These are phyloP conservation scores for Chaenodraco wilsoni DNA, from an alignment of 2,797 vertebrate genomes.

Conservation along the genomic window DNA sequence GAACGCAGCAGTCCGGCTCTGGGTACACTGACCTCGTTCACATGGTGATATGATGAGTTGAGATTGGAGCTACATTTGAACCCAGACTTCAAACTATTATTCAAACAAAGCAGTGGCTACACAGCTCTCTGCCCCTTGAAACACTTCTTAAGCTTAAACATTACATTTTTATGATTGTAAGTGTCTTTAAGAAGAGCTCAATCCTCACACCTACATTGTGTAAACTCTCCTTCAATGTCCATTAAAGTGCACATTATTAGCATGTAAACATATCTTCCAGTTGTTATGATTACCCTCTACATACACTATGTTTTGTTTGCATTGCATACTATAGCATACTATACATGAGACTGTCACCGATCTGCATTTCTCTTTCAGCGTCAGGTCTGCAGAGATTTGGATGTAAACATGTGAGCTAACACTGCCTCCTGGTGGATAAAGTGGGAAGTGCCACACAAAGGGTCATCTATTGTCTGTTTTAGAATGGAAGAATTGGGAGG, in stretches of 20 bases:
- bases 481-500: no score
- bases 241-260: neutral
- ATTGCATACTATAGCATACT: neutral
- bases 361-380: conserved; percentile 40
- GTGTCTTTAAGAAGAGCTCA: neutral
- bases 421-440: conserved; percentile 59
- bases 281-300: neutral
- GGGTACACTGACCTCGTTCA: conserved; percentile 69
- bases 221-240: neutral
- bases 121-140: conserved; percentile 4
- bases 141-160: conserved; percentile 3
- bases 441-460: neutral
- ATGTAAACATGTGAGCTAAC: conserved; percentile 12
- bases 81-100: conserved; percentile 55
- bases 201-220: neutral
- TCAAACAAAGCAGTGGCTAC: conserved; percentile 44
- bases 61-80: conserved; percentile 65
- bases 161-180: neutral
- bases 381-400: conserved; percentile 39
- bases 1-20: conserved; percentile 36
- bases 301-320: conserved; percentile 13
- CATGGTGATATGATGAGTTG: conserved; percentile 64
- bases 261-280: neutral
- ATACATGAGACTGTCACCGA: conserved; percentile 19
- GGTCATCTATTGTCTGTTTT: neutral